Percentiles rank a stretch among this genome's conserved stretches.
phyloP scores from a whole-genome alignment of 1,140 invertebrate genomes.

The Brachionus calyciflorus region DNA sequence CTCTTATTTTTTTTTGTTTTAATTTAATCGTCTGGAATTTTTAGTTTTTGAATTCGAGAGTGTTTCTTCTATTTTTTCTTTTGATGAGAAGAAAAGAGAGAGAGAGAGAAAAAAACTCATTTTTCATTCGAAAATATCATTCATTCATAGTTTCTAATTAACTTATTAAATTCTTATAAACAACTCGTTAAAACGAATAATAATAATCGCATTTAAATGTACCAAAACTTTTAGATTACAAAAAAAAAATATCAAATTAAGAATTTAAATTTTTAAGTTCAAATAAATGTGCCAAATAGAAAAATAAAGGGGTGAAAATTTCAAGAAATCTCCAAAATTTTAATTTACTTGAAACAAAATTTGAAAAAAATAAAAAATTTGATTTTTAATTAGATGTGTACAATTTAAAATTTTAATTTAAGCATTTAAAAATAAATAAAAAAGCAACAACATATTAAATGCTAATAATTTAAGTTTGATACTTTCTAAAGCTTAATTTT shows the following conservation, averaged over 20 bases:
- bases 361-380: conserved; percentile 4
- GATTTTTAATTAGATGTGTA: conserved; percentile 36
- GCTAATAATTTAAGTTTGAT: not conserved
- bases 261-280: not conserved
- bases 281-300: conserved; percentile 17
- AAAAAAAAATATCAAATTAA: conserved; percentile 25
- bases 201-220: conserved; percentile 39
- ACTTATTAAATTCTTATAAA: conserved; percentile 43
- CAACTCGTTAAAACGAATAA: not conserved
- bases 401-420: conserved; percentile 41
- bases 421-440: conserved; percentile 44
- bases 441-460: conserved; percentile 9
- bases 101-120: not conserved
- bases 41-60: not conserved
- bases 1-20: too few relatives aligned
- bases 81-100: too few relatives aligned
- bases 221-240: conserved; percentile 35
- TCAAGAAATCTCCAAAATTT: too few relatives aligned
- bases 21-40: conserved; percentile 36
- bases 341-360: too few relatives aligned
- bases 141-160: conserved; percentile 24
- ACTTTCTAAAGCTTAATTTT: too few relatives aligned
- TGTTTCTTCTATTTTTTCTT: too few relatives aligned
- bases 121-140: conserved; percentile 18
- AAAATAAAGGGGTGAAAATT: too few relatives aligned